phyloP scores from a whole-genome alignment of 1,140 invertebrate genomes.

The Tyrophagus putrescentiae region DNA sequence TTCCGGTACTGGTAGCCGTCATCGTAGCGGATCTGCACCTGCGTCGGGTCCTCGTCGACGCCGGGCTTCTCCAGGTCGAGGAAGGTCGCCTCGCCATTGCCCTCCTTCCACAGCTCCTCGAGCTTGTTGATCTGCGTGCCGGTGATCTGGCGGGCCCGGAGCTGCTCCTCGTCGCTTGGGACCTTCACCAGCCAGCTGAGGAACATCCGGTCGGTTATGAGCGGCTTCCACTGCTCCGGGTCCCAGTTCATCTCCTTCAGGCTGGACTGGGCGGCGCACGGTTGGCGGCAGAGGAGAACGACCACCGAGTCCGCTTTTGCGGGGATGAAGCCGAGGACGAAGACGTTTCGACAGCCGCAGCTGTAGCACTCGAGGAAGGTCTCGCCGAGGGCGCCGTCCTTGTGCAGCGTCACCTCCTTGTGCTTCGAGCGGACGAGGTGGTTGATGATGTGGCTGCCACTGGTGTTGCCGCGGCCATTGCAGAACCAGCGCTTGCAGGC shows the following conservation, averaged over 20 bases:
- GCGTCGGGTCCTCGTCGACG: constrained; percentile 89
- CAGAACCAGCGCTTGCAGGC: constrained; percentile 99
- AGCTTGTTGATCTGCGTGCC: constrained; percentile 92
- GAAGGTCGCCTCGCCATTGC: constrained; percentile 91
- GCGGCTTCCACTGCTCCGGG: constrained; percentile 95
- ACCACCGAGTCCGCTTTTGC: constrained; percentile 98
- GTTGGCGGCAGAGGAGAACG: constrained; percentile 90
- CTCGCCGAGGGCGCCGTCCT: constrained; percentile 91
- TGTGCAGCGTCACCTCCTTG: constrained; percentile 94
- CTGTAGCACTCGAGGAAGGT: constrained; percentile 97
- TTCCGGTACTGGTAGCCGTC: constrained; percentile 99
- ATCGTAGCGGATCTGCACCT: constrained; percentile 75
- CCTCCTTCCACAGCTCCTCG: constrained; percentile 92
- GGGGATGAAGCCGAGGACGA: constrained; percentile 95
- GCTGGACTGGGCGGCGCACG: constrained; percentile 89
- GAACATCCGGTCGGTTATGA: constrained; percentile 89
- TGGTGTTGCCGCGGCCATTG: constrained; percentile 93
- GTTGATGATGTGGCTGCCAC: constrained; percentile 96
- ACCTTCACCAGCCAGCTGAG: constrained; percentile 92
- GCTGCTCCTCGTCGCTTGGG: constrained; percentile 84
- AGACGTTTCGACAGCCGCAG: constrained; percentile 92
- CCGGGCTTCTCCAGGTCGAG: constrained; percentile 95
- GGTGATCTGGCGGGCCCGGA: constrained; percentile 82
- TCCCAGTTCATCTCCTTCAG: constrained; percentile 97
- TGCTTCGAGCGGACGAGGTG: constrained; percentile 95